Base-by-base conservation (phyloP, 2,888 invertebrate genomes). In the Trypoxylon attenuatum region DNA sequence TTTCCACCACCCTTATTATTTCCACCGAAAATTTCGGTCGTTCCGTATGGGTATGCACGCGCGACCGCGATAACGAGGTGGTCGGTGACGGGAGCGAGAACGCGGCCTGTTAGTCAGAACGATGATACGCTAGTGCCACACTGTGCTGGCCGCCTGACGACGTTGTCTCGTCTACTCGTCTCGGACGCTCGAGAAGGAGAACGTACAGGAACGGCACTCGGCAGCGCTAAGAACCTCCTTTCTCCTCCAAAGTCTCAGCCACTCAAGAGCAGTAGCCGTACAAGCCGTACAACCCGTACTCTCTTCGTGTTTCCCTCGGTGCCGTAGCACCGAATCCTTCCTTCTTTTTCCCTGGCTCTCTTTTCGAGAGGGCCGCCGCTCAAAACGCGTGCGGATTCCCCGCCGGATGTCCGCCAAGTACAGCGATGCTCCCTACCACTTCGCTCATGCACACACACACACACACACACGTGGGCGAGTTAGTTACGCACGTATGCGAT, bases 21-120 rank as follows among this genome's bases (percentile, higher is more conserved):
- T 66, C 50, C 66, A 60, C 57, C 77, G 72, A 80, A 81, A 83
- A 77, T 81, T 82, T 81, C 76, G 41, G 63, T 62, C 53, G 71
- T 66, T 66, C 52, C 68, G 68, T 68, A 52, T 49, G 52, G 22
- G 6, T 5, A 42, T 10, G 19, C 60, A 68, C 60, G 43, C 68
- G 33, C 33, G 33, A 33, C n/a, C 33, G 33, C 33, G 33, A 33
- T 33, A 33, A 33, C 33, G 13, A 33, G 33, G 33, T 13, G 8
- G 55, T 45, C 16, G 29, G 38, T 21, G n/a, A 53, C 10, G 16
- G 23, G 10, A 16, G 5, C 5, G 16, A 50, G 22, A n/a, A 29
- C 15, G 15, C 25, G 8, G 29, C 29, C 18, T 19, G 29, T n/a
- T n/a, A 54, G 23, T 5, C n/a, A 22, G 22, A 15, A 29, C 4